Conservation (phyloP, 2,113 vertebrate genomes). For the Sceloporus undulatus region DNA sequence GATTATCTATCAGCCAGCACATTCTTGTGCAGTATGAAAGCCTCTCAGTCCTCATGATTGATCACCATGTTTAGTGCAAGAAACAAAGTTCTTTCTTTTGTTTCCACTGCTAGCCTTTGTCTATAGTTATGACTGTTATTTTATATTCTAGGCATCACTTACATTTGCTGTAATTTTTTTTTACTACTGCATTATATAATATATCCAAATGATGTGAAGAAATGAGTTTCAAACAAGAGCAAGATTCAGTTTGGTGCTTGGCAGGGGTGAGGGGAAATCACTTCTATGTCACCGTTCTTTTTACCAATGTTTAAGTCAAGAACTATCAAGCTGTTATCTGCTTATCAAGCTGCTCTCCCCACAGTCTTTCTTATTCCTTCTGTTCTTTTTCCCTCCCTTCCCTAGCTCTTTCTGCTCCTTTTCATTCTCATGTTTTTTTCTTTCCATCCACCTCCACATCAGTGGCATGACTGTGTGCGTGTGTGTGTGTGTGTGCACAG, state of each 20-base stretch:
- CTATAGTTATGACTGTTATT: neutral
- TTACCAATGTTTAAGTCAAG: neutral
- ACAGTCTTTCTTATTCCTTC: neutral
- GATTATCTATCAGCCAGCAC: neutral
- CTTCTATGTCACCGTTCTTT: neutral
- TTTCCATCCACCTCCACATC: too few relatives aligned
- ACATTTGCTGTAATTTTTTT: neutral
- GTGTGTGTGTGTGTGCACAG: too few relatives aligned
- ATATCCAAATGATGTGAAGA: neutral
- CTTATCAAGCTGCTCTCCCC: neutral
- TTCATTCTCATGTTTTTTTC: neutral
- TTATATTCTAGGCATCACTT: neutral
- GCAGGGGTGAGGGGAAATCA: neutral
- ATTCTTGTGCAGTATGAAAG: neutral
- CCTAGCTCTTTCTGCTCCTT: neutral
- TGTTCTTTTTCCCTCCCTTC: neutral
- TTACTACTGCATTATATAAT: slow-evolving; percentile 5
- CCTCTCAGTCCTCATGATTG: neutral
- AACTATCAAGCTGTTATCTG: neutral
- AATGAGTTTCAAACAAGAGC: neutral
- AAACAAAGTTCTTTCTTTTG: neutral
- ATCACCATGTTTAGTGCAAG: neutral
- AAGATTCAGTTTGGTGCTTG: neutral
- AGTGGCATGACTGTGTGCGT: too few relatives aligned
- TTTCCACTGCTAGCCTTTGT: neutral